Conservation (phyloP, 1,140 invertebrate genomes). For the Drosophila takahashii region DNA sequence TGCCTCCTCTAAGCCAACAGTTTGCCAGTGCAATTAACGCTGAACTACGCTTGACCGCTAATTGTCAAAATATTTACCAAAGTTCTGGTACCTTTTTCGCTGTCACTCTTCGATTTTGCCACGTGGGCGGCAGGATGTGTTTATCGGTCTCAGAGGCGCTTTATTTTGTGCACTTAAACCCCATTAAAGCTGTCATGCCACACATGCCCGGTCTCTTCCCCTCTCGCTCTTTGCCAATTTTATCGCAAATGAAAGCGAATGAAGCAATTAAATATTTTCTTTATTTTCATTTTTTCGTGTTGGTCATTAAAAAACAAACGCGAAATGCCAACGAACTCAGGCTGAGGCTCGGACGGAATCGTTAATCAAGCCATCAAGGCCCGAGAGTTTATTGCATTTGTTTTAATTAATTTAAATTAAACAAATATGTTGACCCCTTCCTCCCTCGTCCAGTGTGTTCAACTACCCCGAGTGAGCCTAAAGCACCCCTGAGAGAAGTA, state of each 20-base stretch:
- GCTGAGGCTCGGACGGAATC: slow-evolving; percentile 33
- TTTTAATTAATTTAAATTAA: slow-evolving; percentile 82
- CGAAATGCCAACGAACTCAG: slow-evolving; percentile 68
- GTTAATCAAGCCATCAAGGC: slow-evolving; percentile 79
- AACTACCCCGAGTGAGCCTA: slow-evolving; percentile 24
- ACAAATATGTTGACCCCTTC: slow-evolving; percentile 45
- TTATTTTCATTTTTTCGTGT: slow-evolving; percentile 33
- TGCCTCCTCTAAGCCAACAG: slow-evolving; percentile 45
- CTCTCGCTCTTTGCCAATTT: slow-evolving; percentile 39
- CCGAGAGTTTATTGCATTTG: slow-evolving; percentile 70
- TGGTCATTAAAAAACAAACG: slow-evolving; percentile 69
- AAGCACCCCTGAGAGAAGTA: slow-evolving; percentile 42
- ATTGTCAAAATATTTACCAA: slow-evolving; percentile 84
- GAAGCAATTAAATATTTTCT: slow-evolving; percentile 67
- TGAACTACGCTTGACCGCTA: slow-evolving; percentile 77
- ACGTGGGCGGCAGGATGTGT: not conserved
- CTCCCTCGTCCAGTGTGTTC: not conserved
- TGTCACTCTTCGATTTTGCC: slow-evolving; percentile 12
- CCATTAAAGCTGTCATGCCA: slow-evolving; percentile 59
- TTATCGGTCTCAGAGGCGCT: slow-evolving; percentile 6
- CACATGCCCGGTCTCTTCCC: not conserved
- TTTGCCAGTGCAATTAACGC: slow-evolving; percentile 75
- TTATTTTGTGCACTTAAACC: slow-evolving; percentile 70
- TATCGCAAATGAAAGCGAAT: slow-evolving; percentile 28
- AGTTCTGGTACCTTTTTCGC: slow-evolving; percentile 49